phyloP scores from a whole-genome alignment of 2,888 invertebrate genomes.

The Villa cingulata region DNA sequence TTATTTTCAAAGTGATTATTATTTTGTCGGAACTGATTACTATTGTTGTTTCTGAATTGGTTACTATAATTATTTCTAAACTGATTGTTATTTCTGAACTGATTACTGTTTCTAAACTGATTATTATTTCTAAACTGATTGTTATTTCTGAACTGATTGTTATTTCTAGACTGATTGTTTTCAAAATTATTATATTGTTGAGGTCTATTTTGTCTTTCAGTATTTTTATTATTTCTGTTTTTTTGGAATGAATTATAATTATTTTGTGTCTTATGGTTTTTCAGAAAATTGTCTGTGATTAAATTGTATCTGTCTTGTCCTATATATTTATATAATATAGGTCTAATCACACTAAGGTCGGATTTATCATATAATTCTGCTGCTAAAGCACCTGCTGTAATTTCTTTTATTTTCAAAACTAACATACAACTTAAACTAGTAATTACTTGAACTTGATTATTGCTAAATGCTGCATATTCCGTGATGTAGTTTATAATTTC shows the following conservation, averaged over 20 bases:
- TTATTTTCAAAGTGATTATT: background rate
- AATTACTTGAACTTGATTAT: constrained; percentile 1
- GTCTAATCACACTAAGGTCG: constrained; percentile 3
- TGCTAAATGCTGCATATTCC: constrained; percentile 7
- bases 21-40: background rate
- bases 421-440: constrained; percentile 4
- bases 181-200: background rate
- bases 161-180: background rate
- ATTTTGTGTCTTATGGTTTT: background rate
- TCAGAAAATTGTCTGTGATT: background rate
- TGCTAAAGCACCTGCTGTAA: constrained; percentile 5
- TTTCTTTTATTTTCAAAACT: constrained; percentile 5
- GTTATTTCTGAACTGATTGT: no score
- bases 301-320: constrained; percentile 5
- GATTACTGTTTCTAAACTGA: background rate
- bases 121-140: background rate
- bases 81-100: no score
- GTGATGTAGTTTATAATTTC: constrained; percentile 4
- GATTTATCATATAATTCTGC: constrained; percentile 5
- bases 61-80: background rate
- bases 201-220: background rate
- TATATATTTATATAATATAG: constrained; percentile 5
- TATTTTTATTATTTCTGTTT: background rate
- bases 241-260: no score
- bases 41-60: no score